Conservation (phyloP, 2,888 invertebrate species). For the Leucophenga maculata region DNA sequence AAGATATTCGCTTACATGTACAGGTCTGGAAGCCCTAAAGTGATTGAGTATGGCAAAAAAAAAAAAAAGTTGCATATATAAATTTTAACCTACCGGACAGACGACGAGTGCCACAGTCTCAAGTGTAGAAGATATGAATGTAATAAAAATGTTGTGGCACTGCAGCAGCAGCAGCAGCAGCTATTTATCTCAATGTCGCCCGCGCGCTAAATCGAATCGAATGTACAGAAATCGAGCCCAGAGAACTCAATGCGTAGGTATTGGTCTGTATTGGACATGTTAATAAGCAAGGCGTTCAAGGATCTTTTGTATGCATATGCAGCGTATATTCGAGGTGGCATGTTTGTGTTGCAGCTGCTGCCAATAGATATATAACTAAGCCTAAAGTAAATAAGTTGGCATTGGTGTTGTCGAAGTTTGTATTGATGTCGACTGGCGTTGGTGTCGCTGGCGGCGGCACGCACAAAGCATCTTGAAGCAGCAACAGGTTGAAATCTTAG, state of each 20-base stretch:
- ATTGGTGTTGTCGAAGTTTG: neutral
- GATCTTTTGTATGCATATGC: neutral
- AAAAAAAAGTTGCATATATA: neutral
- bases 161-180: constrained; percentile 7
- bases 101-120: no score
- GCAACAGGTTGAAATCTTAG: constrained; percentile 24
- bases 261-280: no score
- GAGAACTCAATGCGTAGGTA: no score
- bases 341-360: constrained; percentile 5
- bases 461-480: neutral
- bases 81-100: no score
- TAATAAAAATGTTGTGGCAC: constrained; percentile 29
- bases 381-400: constrained; percentile 2
- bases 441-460: neutral
- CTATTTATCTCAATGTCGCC: constrained; percentile 24
- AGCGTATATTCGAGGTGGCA: neutral
- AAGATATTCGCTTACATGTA: neutral
- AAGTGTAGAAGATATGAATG: neutral
- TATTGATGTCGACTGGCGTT: neutral
- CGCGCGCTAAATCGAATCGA: no score
- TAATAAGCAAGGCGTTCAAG: neutral
- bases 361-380: neutral
- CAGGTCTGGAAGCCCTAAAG: constrained; percentile 27
- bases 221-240: no score
- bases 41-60: constrained; percentile 21